A percentile compares a stretch with the other conserved stretches of the same genome.
Conservation (phyloP, 2,888 invertebrate genomes). For the Ischnus inquisitorius region DNA sequence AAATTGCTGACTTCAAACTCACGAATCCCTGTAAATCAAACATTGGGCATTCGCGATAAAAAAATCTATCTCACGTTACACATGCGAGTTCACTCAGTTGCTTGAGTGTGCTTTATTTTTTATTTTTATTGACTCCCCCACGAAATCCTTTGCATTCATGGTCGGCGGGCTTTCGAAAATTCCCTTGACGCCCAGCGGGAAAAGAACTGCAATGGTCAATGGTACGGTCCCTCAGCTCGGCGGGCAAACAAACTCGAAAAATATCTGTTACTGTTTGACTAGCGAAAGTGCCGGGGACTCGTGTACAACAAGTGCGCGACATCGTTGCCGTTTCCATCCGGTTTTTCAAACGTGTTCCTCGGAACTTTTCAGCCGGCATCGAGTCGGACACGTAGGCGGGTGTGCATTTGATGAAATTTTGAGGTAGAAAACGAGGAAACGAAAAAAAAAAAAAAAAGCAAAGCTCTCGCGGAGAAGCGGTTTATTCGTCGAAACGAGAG, state of each 20-base stretch:
- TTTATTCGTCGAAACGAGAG: slow-evolving; percentile 62
- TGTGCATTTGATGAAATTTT: slow-evolving; percentile 49
- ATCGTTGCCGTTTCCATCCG: not conserved
- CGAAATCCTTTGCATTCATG: no score
- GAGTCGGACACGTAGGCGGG: slow-evolving; percentile 10
- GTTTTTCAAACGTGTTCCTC: not conserved
- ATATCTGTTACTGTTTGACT: not conserved
- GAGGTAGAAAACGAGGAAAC: slow-evolving; percentile 1
- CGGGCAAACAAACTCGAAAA: not conserved
- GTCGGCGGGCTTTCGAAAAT: no score
- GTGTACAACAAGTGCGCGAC: not conserved
- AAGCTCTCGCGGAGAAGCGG: slow-evolving; percentile 60
- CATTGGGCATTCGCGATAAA: no score
- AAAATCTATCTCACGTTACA: no score
- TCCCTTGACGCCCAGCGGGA: no score
- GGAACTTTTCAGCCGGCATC: not conserved
- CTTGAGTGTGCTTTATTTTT: no score
- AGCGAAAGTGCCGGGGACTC: not conserved
- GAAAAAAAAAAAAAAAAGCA: slow-evolving; percentile 68
- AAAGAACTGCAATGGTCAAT: no score
- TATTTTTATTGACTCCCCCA: no score
- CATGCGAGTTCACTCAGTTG: no score
- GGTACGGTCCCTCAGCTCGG: not conserved
- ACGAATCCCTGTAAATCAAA: no score
- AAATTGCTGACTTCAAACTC: no score